phyloP scores from a whole-genome alignment of 2,888 invertebrate species.

The Torymus texanus region DNA sequence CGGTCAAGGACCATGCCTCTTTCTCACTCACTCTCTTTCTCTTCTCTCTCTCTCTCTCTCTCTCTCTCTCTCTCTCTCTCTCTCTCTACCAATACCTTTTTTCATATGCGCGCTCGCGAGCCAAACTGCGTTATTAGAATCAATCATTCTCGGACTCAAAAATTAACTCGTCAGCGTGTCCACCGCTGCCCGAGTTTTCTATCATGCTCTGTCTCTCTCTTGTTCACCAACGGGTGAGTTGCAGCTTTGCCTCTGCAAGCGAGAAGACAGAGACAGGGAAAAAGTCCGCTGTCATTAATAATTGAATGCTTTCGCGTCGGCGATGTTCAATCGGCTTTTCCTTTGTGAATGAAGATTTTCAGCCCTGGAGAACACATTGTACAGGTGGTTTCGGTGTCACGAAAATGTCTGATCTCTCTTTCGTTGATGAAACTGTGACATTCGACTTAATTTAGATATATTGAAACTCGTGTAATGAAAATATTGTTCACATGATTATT shows the following conservation, averaged over 20 bases:
- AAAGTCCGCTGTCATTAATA: conserved; percentile 2
- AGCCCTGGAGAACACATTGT: background rate
- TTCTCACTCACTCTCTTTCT: background rate
- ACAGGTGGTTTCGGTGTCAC: background rate
- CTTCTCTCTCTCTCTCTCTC: background rate
- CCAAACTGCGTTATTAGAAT: conserved; percentile 10
- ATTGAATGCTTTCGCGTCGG: background rate
- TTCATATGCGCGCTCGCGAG: background rate
- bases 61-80: background rate
- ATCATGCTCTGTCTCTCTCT: too few relatives aligned
- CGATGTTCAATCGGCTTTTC: conserved; percentile 4
- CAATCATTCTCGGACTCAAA: conserved; percentile 25
- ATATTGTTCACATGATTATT: background rate
- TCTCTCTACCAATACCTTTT: background rate
- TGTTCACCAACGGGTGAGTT: too few relatives aligned
- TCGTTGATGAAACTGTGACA: too few relatives aligned
- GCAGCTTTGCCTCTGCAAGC: too few relatives aligned
- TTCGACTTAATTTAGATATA: too few relatives aligned
- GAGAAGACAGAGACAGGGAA: background rate
- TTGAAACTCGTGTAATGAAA: too few relatives aligned
- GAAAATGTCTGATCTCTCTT: background rate
- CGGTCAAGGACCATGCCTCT: conserved; percentile 67
- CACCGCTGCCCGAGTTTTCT: too few relatives aligned
- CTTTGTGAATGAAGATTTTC: conserved; percentile 5
- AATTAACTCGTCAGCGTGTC: background rate